Percentiles rank a stretch among this genome's conserved stretches.
phyloP scores from a whole-genome alignment of 2,113 vertebrate species.

The Tonatia bakeri region DNA sequence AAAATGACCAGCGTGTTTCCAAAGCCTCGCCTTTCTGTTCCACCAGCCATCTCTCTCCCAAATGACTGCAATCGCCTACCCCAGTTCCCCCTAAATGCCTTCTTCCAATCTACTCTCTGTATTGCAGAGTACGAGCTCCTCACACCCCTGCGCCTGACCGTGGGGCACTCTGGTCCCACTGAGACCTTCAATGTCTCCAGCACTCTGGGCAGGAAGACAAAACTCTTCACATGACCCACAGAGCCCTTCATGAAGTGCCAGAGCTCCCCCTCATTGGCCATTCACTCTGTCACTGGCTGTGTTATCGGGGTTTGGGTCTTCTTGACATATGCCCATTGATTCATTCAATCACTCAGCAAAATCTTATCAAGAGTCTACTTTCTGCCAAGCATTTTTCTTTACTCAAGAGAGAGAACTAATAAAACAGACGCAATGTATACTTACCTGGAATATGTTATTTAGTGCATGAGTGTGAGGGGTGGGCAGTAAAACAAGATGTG shows the following conservation, averaged over 20 bases:
- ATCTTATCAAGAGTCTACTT: not conserved
- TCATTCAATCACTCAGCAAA: not conserved
- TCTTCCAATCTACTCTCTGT: not conserved
- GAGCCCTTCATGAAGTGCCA: not conserved
- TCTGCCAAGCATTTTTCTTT: not conserved
- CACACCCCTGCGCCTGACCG: not conserved
- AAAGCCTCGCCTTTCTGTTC: not conserved
- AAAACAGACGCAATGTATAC: not conserved
- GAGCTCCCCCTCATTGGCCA: fast-evolving
- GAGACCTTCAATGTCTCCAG: not conserved
- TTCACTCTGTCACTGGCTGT: not conserved
- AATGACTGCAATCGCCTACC: not conserved
- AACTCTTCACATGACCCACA: not conserved
- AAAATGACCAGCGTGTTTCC: not conserved
- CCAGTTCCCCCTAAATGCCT: too few relatives aligned
- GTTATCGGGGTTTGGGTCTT: not conserved
- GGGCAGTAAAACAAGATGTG: not conserved
- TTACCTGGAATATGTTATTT: not conserved
- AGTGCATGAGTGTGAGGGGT: not conserved
- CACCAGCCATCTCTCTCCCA: not conserved
- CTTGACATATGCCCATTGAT: not conserved
- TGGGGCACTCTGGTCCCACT: not conserved
- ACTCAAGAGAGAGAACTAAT: not conserved
- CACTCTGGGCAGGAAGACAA: not conserved
- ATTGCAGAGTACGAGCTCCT: not conserved